Conservation (phyloP, 2,113 vertebrate species). For the Phalacrocorax pelagicus region DNA sequence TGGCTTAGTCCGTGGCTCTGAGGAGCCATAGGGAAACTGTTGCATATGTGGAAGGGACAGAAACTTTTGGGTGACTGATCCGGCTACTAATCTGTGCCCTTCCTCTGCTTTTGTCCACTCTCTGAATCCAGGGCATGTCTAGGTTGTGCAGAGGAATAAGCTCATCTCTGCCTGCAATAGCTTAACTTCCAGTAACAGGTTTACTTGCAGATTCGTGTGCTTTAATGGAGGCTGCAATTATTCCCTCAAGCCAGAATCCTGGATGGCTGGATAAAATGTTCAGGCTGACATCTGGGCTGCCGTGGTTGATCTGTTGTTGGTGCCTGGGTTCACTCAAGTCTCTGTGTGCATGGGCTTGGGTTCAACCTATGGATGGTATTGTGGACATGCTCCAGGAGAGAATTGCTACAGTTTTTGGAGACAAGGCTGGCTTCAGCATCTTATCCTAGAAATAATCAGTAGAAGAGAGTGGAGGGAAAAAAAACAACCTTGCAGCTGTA, state of each 20-base stretch:
- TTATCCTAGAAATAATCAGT: conserved; percentile 19
- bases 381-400: neutral
- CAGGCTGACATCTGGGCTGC: neutral
- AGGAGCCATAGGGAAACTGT: neutral
- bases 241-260: rapidly evolving
- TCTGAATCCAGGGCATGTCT: neutral
- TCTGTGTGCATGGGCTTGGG: neutral
- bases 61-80: neutral
- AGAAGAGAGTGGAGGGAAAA: neutral
- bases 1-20: neutral
- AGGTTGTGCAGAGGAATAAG: neutral
- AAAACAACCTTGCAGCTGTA: neutral
- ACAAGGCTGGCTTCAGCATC: neutral
- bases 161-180: neutral
- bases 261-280: neutral
- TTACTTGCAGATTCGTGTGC: neutral
- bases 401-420: neutral
- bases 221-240: neutral
- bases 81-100: neutral
- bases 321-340: neutral
- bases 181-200: neutral
- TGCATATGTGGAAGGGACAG: neutral
- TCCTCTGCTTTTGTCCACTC: neutral
- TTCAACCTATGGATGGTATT: neutral
- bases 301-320: neutral